Conservation (phyloP, 2,113 vertebrate genomes). For the Redunca redunca region DNA sequence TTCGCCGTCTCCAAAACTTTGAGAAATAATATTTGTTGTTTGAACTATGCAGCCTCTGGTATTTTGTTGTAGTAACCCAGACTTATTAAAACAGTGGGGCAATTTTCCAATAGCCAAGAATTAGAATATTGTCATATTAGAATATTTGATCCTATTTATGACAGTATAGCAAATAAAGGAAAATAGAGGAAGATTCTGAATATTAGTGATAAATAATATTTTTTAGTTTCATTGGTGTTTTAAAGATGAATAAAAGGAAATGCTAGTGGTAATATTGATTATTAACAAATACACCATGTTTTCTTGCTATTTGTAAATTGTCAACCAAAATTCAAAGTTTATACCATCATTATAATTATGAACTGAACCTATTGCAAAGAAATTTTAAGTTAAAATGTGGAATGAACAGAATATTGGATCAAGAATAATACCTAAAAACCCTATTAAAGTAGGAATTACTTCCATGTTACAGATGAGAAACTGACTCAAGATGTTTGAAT, state of each 20-base stretch:
- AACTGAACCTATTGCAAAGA: neutral
- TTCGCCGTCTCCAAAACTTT: neutral
- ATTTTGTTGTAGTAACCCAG: neutral
- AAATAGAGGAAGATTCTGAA: neutral
- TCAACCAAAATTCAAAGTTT: neutral
- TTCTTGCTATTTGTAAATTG: slow-evolving; percentile 29
- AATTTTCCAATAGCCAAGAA: neutral
- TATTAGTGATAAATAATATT: neutral
- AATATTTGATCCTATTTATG: neutral
- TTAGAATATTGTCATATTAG: neutral
- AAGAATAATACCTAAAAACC: neutral
- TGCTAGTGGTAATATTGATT: neutral
- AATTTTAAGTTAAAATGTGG: neutral
- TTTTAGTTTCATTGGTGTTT: neutral
- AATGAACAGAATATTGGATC: neutral
- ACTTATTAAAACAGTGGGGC: neutral
- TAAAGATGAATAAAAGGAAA: slow-evolving; percentile 22
- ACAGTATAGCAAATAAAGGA: neutral
- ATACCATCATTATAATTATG: neutral
- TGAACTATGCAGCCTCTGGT: neutral
- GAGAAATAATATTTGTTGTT: neutral
- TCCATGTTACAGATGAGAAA: neutral
- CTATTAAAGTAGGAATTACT: neutral
- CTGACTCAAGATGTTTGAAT: neutral
- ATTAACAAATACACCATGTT: neutral